Base-by-base conservation (phyloP, 2,888 invertebrate genomes). In the Macrophya alboannulata region DNA sequence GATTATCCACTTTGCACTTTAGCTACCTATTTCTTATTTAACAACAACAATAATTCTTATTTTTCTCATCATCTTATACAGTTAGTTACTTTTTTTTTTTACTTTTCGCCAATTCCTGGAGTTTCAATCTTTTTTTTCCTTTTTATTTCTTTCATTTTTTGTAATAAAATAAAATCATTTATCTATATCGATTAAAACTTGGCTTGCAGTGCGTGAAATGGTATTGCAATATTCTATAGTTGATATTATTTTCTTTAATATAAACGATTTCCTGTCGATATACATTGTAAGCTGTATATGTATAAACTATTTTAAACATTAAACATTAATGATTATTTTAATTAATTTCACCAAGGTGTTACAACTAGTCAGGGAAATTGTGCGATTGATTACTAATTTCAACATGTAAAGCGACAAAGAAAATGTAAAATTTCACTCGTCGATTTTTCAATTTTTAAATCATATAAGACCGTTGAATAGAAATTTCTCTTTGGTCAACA, bases 271-370 rank as follows among this genome's bases (percentile, higher is more conserved):
- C 65, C 62, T 21, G 65, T 72, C 17, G 9, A 72, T 43, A 72
- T 31, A 2, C 31, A 31, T 31, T 17, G 17, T 72, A 76, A 31
- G 37, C 37, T 76, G 51, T 51, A 51, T 25, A n/a, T n/a, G n/a
- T n/a, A 43, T 31, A 72, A 76, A 31, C 76, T 37, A 76, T 31
- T 31, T 31, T 45, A 72, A 72, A 72, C 45, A 72, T 72, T 87
- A 86, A 87, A 87, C 88, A 86, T 88, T 86, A 87, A 88, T 86
- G 84, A 89, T 89, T 89, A 90, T 87, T 87, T 89, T 90, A 89
- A 88, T 89, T 89, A 89, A 88, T 87, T 72, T 84, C 76, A 85
- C 85, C 85, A 85, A 65, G 87, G 86, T 86, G 81, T 76, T 84
- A 74, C 83, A 79, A 65, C 76, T 87, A 65, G 72, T 84, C 65